phyloP scores from a whole-genome alignment of 2,113 vertebrate genomes.

The Rhinolophus sinicus region DNA sequence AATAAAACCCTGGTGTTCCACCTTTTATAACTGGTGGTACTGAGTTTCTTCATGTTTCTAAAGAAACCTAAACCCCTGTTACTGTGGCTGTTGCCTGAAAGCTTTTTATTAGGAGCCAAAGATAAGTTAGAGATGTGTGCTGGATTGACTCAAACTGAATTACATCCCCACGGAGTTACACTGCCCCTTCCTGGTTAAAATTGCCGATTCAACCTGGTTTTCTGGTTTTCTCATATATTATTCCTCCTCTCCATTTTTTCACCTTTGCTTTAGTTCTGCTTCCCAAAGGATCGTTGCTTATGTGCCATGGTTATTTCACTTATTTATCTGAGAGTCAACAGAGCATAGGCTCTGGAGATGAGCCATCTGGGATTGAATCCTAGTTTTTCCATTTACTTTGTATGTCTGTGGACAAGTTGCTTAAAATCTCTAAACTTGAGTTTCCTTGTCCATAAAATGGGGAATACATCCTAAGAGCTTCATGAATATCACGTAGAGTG shows the following conservation, averaged over 20 bases:
- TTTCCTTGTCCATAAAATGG: conserved; percentile 35
- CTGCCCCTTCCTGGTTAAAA: not conserved
- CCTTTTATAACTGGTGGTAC: not conserved
- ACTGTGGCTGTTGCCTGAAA: not conserved
- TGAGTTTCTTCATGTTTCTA: not conserved
- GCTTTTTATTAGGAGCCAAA: not conserved
- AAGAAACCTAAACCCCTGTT: not conserved
- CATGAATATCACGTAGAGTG: conserved; percentile 39
- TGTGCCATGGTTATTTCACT: not conserved
- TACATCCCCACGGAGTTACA: not conserved
- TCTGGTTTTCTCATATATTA: not conserved
- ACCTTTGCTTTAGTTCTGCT: not conserved
- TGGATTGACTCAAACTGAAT: not conserved
- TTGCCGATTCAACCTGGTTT: not conserved
- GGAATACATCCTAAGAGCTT: not conserved
- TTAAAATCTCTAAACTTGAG: conserved; percentile 34
- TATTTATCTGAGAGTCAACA: not conserved
- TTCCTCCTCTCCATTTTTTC: not conserved
- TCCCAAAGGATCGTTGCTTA: not conserved
- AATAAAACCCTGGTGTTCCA: not conserved
- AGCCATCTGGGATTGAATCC: not conserved
- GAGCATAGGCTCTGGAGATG: not conserved
- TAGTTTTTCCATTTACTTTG: not conserved
- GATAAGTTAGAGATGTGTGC: not conserved
- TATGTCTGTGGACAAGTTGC: not conserved